Percentiles rank a stretch among this genome's conserved stretches.
phyloP scores from a whole-genome alignment of 2,888 invertebrate species.

The Holacanthella duospinosa region DNA sequence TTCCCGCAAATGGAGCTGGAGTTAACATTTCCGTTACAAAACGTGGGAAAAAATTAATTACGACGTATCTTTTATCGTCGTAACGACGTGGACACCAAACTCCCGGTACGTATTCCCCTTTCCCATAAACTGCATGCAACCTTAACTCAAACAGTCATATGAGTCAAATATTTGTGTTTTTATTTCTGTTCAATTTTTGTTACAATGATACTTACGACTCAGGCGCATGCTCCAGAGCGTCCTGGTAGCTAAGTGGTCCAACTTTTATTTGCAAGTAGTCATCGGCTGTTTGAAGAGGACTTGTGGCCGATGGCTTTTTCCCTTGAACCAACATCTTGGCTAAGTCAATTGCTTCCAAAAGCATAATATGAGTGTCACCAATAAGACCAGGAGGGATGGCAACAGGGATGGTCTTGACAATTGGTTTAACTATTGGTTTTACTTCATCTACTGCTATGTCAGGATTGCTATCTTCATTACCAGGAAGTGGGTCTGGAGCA shows the following conservation, averaged over 20 bases:
- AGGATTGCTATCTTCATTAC: conserved; percentile 1
- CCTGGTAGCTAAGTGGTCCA: conserved; percentile 26
- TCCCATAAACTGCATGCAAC: conserved; percentile 30
- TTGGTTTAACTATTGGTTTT: neutral
- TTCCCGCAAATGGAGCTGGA: conserved; percentile 16
- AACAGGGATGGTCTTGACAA: conserved; percentile 23
- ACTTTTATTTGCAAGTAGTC: conserved; percentile 26
- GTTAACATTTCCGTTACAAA: conserved; percentile 33
- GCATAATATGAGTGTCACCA: conserved; percentile 32
- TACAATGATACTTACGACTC: conserved; percentile 33
- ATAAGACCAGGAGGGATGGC: conserved; percentile 22
- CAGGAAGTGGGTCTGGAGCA: neutral
- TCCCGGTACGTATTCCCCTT: conserved; percentile 23
- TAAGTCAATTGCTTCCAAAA: conserved; percentile 29
- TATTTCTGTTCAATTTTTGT: no score
- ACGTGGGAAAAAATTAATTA: conserved; percentile 34
- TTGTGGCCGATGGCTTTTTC: conserved; percentile 17
- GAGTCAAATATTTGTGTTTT: no score
- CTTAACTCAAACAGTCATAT: no score
- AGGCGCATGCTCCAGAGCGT: conserved; percentile 28
- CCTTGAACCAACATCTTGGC: conserved; percentile 22
- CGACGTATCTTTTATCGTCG: conserved; percentile 32
- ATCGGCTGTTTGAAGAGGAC: conserved; percentile 27
- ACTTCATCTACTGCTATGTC: conserved; percentile 10
- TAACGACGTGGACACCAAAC: conserved; percentile 34